Evolutionary conservation across 2,888 invertebrate genomes (phyloP).

Genomic region (Nomada ferruginata): DNA sequence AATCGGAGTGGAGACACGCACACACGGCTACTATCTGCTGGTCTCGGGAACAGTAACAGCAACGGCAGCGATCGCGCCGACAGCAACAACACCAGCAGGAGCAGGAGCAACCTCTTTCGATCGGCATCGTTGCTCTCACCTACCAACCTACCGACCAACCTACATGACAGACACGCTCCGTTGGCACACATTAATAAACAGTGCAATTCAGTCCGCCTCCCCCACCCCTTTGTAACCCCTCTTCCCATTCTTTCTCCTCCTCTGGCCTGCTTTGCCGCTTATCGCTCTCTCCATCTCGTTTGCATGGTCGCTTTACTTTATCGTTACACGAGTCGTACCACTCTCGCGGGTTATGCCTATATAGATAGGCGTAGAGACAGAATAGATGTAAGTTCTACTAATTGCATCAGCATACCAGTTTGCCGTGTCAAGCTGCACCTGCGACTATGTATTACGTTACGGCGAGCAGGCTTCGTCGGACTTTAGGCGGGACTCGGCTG

Average conservation of each 20-base stretch:
- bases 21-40: conserved; percentile 21
- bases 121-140: conserved; percentile 67
- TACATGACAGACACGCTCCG: conserved; percentile 78
- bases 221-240: not conserved
- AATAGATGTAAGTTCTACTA: conserved; percentile 75
- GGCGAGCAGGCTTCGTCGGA: conserved; percentile 28
- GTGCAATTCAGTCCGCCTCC: conserved; percentile 53
- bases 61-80: conserved; percentile 49
- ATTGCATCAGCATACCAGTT: conserved; percentile 82
- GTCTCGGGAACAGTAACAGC: conserved; percentile 45
- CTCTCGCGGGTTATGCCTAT: conserved; percentile 31
- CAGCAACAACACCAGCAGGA: conserved; percentile 54
- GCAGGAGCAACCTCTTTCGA: conserved; percentile 53
- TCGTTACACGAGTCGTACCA: conserved; percentile 45
- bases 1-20: conserved; percentile 71
- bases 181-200: conserved; percentile 79
- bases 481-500: not conserved
- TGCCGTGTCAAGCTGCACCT: conserved; percentile 79
- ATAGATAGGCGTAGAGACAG: conserved; percentile 55
- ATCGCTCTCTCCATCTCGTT: conserved; percentile 35
- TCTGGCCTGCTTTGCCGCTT: conserved; percentile 44
- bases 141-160: conserved; percentile 69
- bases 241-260: conserved; percentile 33
- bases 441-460: conserved; percentile 69
- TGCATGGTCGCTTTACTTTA: conserved; percentile 44